Evolutionary conservation across 2,113 vertebrate species (phyloP), one percentile per base, ranked within the genome.

Genomic region (Scytalopus superciliaris): DNA sequence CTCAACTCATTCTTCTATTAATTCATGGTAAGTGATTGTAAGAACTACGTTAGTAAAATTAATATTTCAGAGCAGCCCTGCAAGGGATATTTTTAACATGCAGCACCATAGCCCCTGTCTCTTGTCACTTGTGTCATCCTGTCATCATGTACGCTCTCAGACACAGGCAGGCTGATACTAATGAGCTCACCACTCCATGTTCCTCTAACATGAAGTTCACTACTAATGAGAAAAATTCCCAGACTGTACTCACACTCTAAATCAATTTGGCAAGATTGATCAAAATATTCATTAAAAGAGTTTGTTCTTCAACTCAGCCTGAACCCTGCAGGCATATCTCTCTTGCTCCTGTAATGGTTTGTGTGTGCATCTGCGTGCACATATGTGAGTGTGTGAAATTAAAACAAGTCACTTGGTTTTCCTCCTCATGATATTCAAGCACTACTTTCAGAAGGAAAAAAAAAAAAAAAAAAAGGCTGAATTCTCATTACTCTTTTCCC

Each of bases 241-340:
- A 93, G 44, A 78, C 89, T 67, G 60, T 70, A 64, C 84, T 95
- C 68, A 75, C 45, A 37, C 35, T 94, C 81, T 70, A 75, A 87
- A 96, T 91, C 87, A 94, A 86, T 94, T 94, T 95, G 84, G 73
- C 91, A 95, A 92, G 87, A 91, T 27, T 90, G 89, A 96, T 91
- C 76, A 96, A 92, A 97, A 95, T 79, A 94, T 73, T 96, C 60
- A 97, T 96, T 96, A 94, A 94, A 93, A 35, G 75, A 89, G 49
- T 94, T 94, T 90, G 81, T 87, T 96, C 63, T 57, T 93, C 87
- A 80, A 19, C 89, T 97, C 83, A 95, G 72, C 55, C 50, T 82
- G 75, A 95, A 55, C 53, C 87, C 87, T 93, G 89, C 68, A 92
- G 93, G 85, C 52, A 44, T 55, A 31, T 52, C 40, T 77, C 19